Evolutionary conservation across 2,113 vertebrate species (phyloP), one percentile per base, ranked within the genome.

Genomic region (Atractosteus spatula): DNA sequence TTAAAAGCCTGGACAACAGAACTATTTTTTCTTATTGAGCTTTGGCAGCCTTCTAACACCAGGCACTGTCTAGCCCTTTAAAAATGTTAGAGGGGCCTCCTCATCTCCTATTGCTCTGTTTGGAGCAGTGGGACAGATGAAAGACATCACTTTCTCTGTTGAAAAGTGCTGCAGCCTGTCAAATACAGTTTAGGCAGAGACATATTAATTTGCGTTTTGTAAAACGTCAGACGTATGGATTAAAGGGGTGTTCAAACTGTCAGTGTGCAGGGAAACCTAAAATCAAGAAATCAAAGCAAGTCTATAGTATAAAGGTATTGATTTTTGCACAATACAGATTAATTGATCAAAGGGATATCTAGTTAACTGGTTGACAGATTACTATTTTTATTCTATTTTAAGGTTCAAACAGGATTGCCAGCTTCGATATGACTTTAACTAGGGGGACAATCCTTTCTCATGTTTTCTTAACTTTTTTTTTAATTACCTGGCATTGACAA

Each of bases 31-130:
- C 78, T 77, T 77, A 77, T 81, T 89, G 88, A 89, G 87, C 86
- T 86, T 75, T 67, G 80, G 77, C 80, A 74, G 77, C 83, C 81
- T 81, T 82, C 80, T 82, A 78, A 74, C 78, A 87, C 84, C 86
- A 86, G 81, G 79, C 82, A 90, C 86, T 89, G 89, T 88, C 88
- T 76, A 44, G 55, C 80, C 80, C 84, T 88, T 88, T 90, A 88
- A 91, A 85, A 81, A 74, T 78, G 74, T 69, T 66, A 73, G 75
- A 72, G 82, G 84, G 85, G 82, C 81, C 82, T 80, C 81, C 83
- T 81, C 76, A 84, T 84, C 86, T 88, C 80, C 78, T 74, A 81
- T 91, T 90, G 89, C 85, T 82, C 80, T 80, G 84, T 81, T 85
- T 73, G 74, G 80, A 83, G 72, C 76, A 81, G 84, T 81, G 68